phyloP scores from a whole-genome alignment of 1,140 invertebrate species.

The Cydia splendana region DNA sequence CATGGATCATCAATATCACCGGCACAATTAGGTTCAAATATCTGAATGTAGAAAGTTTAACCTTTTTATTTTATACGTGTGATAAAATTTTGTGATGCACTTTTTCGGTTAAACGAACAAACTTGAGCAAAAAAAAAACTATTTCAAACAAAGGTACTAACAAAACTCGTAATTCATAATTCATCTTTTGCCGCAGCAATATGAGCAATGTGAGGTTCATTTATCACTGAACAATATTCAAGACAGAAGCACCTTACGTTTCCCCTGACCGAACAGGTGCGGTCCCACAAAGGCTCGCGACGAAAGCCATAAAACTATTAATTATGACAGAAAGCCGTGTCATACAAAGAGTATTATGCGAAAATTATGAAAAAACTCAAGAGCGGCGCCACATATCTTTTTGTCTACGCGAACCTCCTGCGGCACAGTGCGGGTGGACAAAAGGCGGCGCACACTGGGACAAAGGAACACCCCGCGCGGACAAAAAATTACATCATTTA shows the following conservation, averaged over 20 bases:
- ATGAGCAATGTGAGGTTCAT: not conserved
- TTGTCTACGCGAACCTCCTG: conserved; percentile 71
- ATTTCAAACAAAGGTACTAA: not conserved
- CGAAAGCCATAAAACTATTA: conserved; percentile 77
- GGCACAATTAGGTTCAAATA: not conserved
- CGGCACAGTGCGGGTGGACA: conserved; percentile 53
- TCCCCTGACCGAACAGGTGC: conserved; percentile 54
- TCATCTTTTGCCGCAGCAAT: not conserved
- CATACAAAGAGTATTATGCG: conserved; percentile 51
- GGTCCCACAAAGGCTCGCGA: conserved; percentile 58
- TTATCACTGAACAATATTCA: conserved; percentile 37
- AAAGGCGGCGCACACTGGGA: conserved; percentile 58
- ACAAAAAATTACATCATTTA: conserved; percentile 80
- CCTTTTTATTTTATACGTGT: not conserved
- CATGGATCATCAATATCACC: not conserved
- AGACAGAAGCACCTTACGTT: conserved; percentile 73
- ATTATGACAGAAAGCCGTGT: conserved; percentile 72
- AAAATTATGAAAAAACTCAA: conserved; percentile 50
- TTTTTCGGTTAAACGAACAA: too few species aligned
- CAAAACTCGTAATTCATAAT: conserved; percentile 21
- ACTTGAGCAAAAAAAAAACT: not conserved
- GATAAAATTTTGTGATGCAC: too few species aligned
- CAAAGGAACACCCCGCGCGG: conserved; percentile 67
- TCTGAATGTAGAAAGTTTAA: not conserved
- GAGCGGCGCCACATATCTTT: conserved; percentile 68